Evolutionary conservation across 2,888 invertebrate genomes (phyloP), one percentile per base, ranked within the genome.

Genomic region (Rotaria magnacalcarata): DNA sequence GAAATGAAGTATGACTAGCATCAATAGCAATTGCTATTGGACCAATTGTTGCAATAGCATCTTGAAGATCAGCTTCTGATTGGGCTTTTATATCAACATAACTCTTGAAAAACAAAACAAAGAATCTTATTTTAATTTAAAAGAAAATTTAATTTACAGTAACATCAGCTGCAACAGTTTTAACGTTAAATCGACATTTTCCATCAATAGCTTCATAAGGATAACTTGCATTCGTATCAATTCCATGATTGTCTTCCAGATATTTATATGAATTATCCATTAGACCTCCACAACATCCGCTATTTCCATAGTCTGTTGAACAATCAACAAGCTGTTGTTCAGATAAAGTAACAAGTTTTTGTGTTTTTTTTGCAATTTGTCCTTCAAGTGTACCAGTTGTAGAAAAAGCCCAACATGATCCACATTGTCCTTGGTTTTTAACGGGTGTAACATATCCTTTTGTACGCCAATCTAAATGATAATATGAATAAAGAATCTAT

Each of bases 361-460:
- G 16, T 19, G 14, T 41, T 74, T 74, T 74, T 19, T 41, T 74
- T 21, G 41, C 27, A 41, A 41, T 19, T 19, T 74, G 74, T 74
- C 34, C 27, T 74, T 74, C 74, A 5, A 74, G 41, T 19, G 74
- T 41, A 41, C 74, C 74, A 27, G 27, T 74, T 5, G 34, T 21
- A 21, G 93, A 95, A 96, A 86, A 95, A 95, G 89, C 94, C 93
- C 92, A 95, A 95, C 54, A 95, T 90, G 54, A 93, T 90, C 95
- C 87, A 93, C 94, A 94, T 94, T 84, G 85, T 47, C 85, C 87
- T 85, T 88, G 87, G 54, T 88, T 84, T 87, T 88, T 87, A 16
- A 88, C 86, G 34, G 86, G 85, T 19, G 87, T 87, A 19, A 88
- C 87, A n/a, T 87, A 85, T 52, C 87, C 87, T 52, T 80, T 84